phyloP scores from a whole-genome alignment of 35 echinoderm and acorn worm genomes.

The Lytechinus pictus region DNA sequence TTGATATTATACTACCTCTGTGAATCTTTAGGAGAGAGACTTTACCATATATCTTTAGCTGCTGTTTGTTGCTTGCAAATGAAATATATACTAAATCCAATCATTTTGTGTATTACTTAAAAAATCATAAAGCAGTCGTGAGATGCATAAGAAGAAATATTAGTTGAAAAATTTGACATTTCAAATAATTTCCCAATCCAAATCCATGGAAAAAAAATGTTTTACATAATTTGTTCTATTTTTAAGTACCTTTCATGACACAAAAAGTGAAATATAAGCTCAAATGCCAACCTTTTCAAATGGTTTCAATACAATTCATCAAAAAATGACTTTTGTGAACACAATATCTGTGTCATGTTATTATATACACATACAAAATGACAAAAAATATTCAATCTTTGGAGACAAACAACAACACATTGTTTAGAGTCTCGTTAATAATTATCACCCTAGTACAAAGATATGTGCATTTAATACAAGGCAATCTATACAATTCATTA shows the following conservation, averaged over 20 bases:
- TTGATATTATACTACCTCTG: no score
- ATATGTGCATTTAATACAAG: conserved; percentile 33
- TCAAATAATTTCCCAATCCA: background rate
- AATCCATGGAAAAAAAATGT: background rate
- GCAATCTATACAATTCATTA: conserved; percentile 46
- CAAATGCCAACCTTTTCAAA: background rate
- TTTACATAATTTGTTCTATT: background rate
- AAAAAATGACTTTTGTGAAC: background rate
- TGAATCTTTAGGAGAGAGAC: no score
- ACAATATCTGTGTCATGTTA: conserved; percentile 2
- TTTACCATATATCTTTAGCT: background rate
- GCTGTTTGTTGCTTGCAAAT: background rate
- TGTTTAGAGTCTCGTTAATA: conserved; percentile 5
- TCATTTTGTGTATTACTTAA: background rate
- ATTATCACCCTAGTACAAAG: conserved; percentile 27
- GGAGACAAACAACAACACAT: background rate
- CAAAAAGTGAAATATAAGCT: background rate
- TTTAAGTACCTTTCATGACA: background rate
- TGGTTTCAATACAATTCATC: background rate
- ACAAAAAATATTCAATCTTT: conserved; percentile 35
- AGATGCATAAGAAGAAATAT: background rate
- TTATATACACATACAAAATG: conserved; percentile 41
- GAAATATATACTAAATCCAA: background rate
- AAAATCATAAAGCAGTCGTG: background rate
- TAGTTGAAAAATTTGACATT: background rate